A percentile compares a stretch with the other conserved stretches of the same genome.
Conservation (phyloP, 2,113 vertebrate species). For the Tychaedon coryphoeus region DNA sequence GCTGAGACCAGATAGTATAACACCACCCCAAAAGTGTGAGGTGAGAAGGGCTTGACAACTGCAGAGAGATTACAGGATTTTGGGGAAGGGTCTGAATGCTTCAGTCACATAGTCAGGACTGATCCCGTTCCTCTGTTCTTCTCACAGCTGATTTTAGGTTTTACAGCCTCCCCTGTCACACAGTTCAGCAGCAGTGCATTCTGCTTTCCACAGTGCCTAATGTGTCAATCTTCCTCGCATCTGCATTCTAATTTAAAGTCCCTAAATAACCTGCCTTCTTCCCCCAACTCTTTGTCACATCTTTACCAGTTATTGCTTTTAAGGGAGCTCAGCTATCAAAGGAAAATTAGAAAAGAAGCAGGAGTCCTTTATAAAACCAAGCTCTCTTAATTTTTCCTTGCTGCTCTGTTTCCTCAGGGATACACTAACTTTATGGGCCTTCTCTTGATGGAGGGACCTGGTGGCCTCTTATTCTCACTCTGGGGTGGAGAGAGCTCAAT, state of each 20-base stretch:
- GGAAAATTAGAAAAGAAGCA: not conserved
- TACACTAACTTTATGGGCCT: not conserved
- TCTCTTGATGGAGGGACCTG: not conserved
- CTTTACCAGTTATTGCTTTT: not conserved
- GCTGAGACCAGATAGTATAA: accelerated
- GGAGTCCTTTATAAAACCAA: not conserved
- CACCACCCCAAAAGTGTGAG: not conserved
- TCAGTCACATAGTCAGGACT: not conserved
- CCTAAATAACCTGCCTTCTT: not conserved
- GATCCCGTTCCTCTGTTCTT: not conserved
- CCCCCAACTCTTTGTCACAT: not conserved
- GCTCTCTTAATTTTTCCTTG: not conserved
- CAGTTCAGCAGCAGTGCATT: not conserved
- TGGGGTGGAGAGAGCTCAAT: not conserved
- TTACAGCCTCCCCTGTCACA: not conserved
- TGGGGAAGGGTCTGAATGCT: not conserved
- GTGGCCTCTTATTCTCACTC: not conserved
- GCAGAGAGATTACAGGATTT: not conserved
- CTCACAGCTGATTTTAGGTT: not conserved
- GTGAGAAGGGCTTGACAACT: not conserved
- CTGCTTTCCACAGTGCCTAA: not conserved
- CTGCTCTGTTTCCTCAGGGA: not conserved
- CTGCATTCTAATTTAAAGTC: not conserved
- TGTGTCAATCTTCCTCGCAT: not conserved
- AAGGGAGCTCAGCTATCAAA: not conserved